Base-by-base conservation (phyloP, 1,140 invertebrate genomes). In the Heliconius nattereri region DNA sequence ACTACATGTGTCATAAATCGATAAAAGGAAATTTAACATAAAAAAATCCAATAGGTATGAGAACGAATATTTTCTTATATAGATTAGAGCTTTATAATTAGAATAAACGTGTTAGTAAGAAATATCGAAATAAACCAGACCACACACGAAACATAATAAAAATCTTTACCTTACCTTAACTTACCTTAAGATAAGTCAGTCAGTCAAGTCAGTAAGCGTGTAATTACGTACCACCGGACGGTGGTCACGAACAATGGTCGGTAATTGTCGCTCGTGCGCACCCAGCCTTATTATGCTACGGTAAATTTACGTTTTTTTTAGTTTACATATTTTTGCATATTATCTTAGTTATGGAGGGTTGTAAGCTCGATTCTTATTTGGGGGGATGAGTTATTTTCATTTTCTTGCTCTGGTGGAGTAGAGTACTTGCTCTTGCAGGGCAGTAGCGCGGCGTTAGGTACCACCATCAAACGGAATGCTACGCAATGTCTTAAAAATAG, bases 171-270 rank as follows among this genome's bases (percentile, higher is more conserved):
- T 8, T 57, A 13, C 23, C n/a, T 57, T 57, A 16, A 49, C 57
- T 81, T 81, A 29, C 45, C 40, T 71, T 73, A 71, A 81, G 76
- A 3, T 60, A 71, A 75, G 72, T 45, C 60, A 52, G 54, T 57
- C 54, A n/a, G 54, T 57, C 26, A 60, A 57, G 82, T 78, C 83
- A 84, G 81, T 84, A 81, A 85, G 84, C 73, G 85, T 86, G 83
- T 89, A 85, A 87, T 89, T 87, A 86, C 81, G 77, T 78, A 82
- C 52, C 74, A 78, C 45, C 80, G 85, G 85, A 84, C 80, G 80
- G 60, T 84, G 85, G 81, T 83, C 85, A 82, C 81, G 86, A 87
- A 89, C 87, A 89, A 87, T 87, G 78, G 76, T 57, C 77, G 57
- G 78, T 83, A 83, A 86, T 85, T 84, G 83, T 84, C 81, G 78